Base-by-base conservation (phyloP, 2,797 vertebrate species). In the Craterocephalus amniculus region DNA sequence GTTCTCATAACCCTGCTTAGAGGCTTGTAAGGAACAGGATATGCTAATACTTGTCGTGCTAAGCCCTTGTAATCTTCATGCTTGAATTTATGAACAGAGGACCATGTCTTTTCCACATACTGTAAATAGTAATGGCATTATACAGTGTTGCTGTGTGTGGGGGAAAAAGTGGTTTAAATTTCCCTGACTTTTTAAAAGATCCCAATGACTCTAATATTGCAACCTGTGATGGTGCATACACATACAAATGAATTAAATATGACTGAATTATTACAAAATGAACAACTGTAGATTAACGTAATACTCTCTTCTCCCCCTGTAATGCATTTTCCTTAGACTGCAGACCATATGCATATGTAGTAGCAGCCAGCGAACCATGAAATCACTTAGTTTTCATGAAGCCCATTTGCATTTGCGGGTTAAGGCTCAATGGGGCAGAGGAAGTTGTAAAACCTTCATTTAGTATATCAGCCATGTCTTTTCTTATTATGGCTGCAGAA, bases 21-120 rank as follows among this genome's bases (percentile, higher is more conserved):
- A 88, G 81, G 80, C 72, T 79, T 83, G 75, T 76, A 86, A 78
- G 78, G 80, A 84, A 80, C 82, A 80, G 79, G 70, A 86, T 87
- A 87, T 85, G 89, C 74, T 91, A 81, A 89, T 87, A 87, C 83
- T 84, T 84, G 63, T 70, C 81, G 32, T 66, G 54, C 83, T 92
- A 90, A 92, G 79, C 88, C 70, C 81, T 89, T 86, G 86, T 90
- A 90, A 92, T 92, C 87, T 89, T 82, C 77, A 84, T 74, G 83
- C 86, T 87, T 86, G 77, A 88, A 89, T 90, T 89, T 89, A 59
- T 83, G 73, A 89, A 86, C 67, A 76, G 79, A 87, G 56, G 63
- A 61, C 83, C 71, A 63, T 27, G 74, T 76, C 70, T 89, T 78
- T 63, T 58, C 52, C 29, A 64, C 55, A 63, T 67, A 70, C 73